These are phyloP conservation scores for Hyposoter didymator DNA, from an alignment of 2,888 invertebrate genomes.

Conservation along the genomic window DNA sequence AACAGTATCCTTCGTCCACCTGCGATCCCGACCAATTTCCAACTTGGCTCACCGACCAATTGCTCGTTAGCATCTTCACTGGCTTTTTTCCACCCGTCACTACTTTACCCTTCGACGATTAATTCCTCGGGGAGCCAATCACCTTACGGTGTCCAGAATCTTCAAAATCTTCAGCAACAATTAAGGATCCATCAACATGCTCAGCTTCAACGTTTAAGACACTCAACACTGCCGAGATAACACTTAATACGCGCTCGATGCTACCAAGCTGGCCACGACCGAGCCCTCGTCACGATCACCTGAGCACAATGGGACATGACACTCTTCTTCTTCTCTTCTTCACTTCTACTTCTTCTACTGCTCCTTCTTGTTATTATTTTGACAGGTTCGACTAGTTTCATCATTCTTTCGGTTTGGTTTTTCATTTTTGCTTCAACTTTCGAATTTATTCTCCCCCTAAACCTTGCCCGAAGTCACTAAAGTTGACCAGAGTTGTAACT, in stretches of 20 bases:
- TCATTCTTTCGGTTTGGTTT: constrained; percentile 70
- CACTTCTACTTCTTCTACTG: constrained; percentile 67
- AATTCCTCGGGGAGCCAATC: constrained; percentile 67
- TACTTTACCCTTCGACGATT: constrained; percentile 66
- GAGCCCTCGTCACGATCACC: constrained; percentile 30
- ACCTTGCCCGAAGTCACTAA: background rate
- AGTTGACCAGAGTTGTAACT: background rate
- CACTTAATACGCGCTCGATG: constrained; percentile 69
- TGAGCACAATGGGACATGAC: constrained; percentile 65
- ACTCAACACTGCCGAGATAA: constrained; percentile 81
- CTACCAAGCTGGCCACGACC: constrained; percentile 44
- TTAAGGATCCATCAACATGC: constrained; percentile 76
- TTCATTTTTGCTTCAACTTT: constrained; percentile 4
- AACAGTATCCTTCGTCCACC: constrained; percentile 76
- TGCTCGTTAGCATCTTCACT: constrained; percentile 57
- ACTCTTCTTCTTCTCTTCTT: constrained; percentile 65
- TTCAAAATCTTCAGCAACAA: constrained; percentile 75
- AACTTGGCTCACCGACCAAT: constrained; percentile 62
- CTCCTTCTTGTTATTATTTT: constrained; percentile 71
- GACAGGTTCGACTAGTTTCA: constrained; percentile 79
- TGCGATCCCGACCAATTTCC: constrained; percentile 48
- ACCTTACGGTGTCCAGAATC: constrained; percentile 68
- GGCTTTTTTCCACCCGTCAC: constrained; percentile 72
- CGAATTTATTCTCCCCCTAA: background rate
- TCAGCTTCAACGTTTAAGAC: constrained; percentile 78